phyloP scores from a whole-genome alignment of 2,797 vertebrate species.

The Myotis findleyi region DNA sequence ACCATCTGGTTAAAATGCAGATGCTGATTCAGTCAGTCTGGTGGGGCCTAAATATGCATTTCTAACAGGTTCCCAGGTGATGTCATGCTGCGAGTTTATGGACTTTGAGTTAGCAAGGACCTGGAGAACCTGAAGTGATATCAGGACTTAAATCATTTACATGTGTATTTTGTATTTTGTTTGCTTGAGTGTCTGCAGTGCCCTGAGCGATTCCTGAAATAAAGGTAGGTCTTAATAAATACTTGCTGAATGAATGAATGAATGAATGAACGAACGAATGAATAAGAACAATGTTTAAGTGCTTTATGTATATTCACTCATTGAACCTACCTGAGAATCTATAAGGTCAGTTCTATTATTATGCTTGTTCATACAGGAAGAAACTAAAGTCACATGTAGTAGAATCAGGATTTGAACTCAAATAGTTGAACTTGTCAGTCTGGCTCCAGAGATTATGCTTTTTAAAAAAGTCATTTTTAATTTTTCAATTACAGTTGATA shows the following conservation, averaged over 20 bases:
- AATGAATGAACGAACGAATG: not conserved
- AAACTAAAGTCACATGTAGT: not conserved
- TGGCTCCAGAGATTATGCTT: not conserved
- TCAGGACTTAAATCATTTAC: not conserved
- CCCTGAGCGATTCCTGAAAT: conserved; percentile 8
- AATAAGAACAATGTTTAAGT: not conserved
- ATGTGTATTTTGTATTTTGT: not conserved
- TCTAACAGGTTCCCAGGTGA: not conserved
- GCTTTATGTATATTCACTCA: not conserved
- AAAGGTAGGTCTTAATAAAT: not conserved
- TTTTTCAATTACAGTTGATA: not conserved
- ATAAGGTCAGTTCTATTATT: not conserved
- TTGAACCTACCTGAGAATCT: not conserved
- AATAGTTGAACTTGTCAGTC: not conserved
- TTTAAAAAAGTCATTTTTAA: not conserved
- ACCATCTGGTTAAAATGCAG: not conserved
- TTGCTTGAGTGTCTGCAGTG: not conserved
- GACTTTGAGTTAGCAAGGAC: not conserved
- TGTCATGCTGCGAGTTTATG: not conserved
- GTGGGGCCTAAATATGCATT: not conserved
- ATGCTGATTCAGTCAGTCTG: not conserved
- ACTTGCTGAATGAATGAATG: not conserved
- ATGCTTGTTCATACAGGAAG: not conserved
- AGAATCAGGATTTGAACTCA: not conserved
- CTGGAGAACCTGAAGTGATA: not conserved